A percentile compares a stretch with the other conserved stretches of the same genome.
Evolutionary conservation across 1,140 invertebrate genomes (phyloP).

Genomic region (Lepidostoma basale): DNA sequence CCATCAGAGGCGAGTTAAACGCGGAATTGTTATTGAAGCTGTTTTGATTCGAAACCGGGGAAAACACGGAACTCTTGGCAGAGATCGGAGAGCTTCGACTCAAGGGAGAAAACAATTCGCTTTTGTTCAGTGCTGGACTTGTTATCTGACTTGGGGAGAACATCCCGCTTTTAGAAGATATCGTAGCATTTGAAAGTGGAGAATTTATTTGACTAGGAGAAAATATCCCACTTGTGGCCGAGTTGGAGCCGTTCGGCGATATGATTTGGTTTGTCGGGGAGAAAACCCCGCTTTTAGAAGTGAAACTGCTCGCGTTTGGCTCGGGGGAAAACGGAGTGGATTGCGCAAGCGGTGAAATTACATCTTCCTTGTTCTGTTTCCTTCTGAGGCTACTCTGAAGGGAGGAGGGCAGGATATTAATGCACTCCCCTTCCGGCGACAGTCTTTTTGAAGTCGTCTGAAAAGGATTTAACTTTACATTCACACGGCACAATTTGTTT

Average conservation of each 20-base stretch:
- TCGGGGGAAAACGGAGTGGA: constrained; percentile 52
- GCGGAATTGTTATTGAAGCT: constrained; percentile 50
- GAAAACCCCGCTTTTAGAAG: constrained; percentile 51
- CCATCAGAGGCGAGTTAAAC: constrained; percentile 57
- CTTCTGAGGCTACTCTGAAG: constrained; percentile 60
- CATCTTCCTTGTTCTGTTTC: constrained; percentile 53
- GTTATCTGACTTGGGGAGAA: constrained; percentile 60
- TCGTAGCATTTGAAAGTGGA: constrained; percentile 60
- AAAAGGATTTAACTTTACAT: constrained; percentile 21
- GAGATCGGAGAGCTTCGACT: constrained; percentile 57
- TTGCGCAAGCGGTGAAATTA: constrained; percentile 54
- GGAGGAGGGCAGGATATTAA: constrained; percentile 58
- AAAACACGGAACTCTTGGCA: constrained; percentile 55
- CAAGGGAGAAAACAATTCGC: constrained; percentile 58
- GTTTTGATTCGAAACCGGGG: constrained; percentile 53
- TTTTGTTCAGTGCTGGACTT: constrained; percentile 51
- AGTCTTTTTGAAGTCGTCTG: constrained; percentile 53
- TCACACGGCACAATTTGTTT: constrained; percentile 9
- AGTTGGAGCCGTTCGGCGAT: constrained; percentile 62
- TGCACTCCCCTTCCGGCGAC: constrained; percentile 61
- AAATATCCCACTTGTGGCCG: constrained; percentile 62
- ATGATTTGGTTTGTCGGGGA: constrained; percentile 59
- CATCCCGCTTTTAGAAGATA: constrained; percentile 59
- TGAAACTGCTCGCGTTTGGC: constrained; percentile 54
- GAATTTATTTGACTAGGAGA: constrained; percentile 62